phyloP scores from a whole-genome alignment of 2,113 vertebrate genomes.

The Pipa parva region DNA sequence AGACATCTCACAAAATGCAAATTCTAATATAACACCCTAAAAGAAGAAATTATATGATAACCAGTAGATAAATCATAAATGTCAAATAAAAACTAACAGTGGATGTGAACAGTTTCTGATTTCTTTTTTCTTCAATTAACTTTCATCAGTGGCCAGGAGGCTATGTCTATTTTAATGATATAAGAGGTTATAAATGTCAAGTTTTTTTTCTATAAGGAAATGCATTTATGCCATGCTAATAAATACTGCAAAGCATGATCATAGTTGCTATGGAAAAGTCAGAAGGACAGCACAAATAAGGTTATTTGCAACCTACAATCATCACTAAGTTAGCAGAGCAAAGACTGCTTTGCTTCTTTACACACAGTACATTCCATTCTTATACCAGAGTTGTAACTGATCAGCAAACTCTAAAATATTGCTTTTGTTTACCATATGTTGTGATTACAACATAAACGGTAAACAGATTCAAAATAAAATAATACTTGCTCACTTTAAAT shows the following conservation, averaged over 20 bases:
- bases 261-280: constrained; percentile 62
- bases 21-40: too few relatives aligned
- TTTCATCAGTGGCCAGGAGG: constrained; percentile 15
- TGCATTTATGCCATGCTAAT: constrained; percentile 47
- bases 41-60: too few relatives aligned
- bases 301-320: constrained; percentile 46
- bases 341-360: constrained; percentile 44
- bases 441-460: too few relatives aligned
- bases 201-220: constrained; percentile 49
- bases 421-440: too few relatives aligned
- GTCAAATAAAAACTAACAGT: neutral
- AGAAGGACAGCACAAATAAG: constrained; percentile 31
- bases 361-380: constrained; percentile 42
- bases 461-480: neutral
- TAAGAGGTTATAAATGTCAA: constrained; percentile 39
- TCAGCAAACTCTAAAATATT: neutral
- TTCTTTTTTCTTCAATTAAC: constrained; percentile 6
- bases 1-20: too few relatives aligned
- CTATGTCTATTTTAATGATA: constrained; percentile 23
- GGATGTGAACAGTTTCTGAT: neutral
- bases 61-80: too few relatives aligned
- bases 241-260: constrained; percentile 42
- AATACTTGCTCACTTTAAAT: neutral
- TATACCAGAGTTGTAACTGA: constrained; percentile 9
- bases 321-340: constrained; percentile 40